Evolutionary conservation across 1,140 invertebrate genomes (phyloP), one percentile per base, ranked within the genome.

Genomic region (Drosophila paulistorum): DNA sequence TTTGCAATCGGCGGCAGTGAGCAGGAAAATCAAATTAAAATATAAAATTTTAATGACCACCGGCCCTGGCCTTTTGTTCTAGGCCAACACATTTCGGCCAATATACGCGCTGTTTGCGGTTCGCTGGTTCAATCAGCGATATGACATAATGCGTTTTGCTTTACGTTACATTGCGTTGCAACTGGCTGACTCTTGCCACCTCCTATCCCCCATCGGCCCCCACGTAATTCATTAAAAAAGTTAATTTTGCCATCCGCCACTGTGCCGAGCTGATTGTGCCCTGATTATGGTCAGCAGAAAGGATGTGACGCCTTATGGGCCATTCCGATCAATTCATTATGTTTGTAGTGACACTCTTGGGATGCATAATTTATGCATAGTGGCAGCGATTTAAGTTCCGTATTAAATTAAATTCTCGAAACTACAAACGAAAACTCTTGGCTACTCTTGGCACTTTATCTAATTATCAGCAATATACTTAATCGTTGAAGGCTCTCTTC

Each of bases 11-110:
- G 45, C 35, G 41, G 64, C 72, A 51, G 63, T 74, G 54, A 33
- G 67, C 76, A 83, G 83, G 83, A 87, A 87, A 87, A 87, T 87
- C 83, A 87, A 87, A 87, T 87, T 87, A 87, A 87, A 87, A 87
- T 87, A 89, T 87, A 89, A 76, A 87, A 72, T 83, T 83, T 87
- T 87, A 87, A 87, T 87, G 79, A 79, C 79, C 83, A 83, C 70
- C 13, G 62, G 48, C 30, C 69, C 64, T 39, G 65, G 66, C 51
- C 83, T 80, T 83, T 87, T 87, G 83, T 87, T 87, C 84, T 87
- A 83, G 83, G 63, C 76, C 83, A 82, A 68, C 70, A 81, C 57
- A 60, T 54, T 79, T 84, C 71, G 65, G 70, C 69, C 74, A 77
- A 79, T 77, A 79, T 79, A 61, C 68, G 69, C 51, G 41, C 41